Base-by-base conservation (phyloP, 1,140 invertebrate genomes). In the Lerema accius region DNA sequence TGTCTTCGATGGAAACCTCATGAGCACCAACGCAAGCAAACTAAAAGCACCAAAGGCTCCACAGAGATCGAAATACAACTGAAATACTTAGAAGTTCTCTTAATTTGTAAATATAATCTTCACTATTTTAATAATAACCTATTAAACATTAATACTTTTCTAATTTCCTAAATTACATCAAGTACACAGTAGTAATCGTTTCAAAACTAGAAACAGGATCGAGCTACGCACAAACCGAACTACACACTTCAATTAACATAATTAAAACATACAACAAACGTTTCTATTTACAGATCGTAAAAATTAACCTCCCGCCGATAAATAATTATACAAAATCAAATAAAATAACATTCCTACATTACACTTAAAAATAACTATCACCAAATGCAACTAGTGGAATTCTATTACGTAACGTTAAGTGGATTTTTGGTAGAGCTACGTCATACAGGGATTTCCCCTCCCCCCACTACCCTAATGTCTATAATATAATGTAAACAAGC, bases 301-400 rank as follows among this genome's bases (percentile, higher is more conserved):
- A 23, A 23, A 23, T 23, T n/a, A n/a, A n/a, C n/a, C n/a, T n/a
- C n/a, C n/a, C n/a, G n/a, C n/a, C n/a, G n/a, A 5, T 23, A 23
- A 23, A 23, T 23, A 3, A 23, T 23, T 5, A 23, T 23, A 23
- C 19, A 23, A 23, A 23, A 23, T 23, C 19, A 23, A 23, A 32
- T 32, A 32, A 32, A 32, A 23, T 17, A 4, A 11, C 4, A 10
- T 46, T 23, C 15, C 43, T 46, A 46, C 16, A 14, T 17, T 4
- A 5, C 9, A 35, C 14, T 37, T 15, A 37, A 17, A 0, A 35
- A 9, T n/a, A 32, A 49, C 7, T 23, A 43, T 46, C 43, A 46
- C 48, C 48, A 50, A 50, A 50, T 50, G 48, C 48, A 50, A 35
- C 48, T 37, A 50, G 32, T 17, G 48, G 48, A 50, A 50, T 50